phyloP scores from a whole-genome alignment of 2,888 invertebrate genomes.

The Teleiodes luculella region DNA sequence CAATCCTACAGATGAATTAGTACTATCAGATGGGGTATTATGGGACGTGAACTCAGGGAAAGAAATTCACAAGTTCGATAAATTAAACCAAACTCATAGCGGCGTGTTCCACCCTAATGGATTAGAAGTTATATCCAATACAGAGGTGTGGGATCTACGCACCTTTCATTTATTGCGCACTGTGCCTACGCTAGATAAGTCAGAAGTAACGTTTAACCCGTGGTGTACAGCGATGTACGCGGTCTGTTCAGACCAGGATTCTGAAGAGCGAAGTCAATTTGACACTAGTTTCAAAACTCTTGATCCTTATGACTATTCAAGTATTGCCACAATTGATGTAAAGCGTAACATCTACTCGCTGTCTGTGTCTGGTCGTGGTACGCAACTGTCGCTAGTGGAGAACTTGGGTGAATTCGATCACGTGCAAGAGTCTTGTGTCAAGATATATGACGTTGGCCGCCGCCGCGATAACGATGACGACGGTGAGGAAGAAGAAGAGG shows the following conservation, averaged over 20 bases:
- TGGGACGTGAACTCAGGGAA: conserved; percentile 94
- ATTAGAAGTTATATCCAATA: conserved; percentile 96
- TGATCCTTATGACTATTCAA: conserved; percentile 95
- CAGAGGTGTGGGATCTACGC: conserved; percentile 98
- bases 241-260: conserved; percentile 86
- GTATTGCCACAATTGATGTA: conserved; percentile 97
- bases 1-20: conserved; percentile 94
- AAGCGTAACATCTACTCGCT: conserved; percentile 93
- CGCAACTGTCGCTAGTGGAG: conserved; percentile 94
- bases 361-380: conserved; percentile 89
- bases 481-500: conserved; percentile 79
- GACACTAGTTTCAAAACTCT: conserved; percentile 97
- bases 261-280: conserved; percentile 85
- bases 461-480: conserved; percentile 93
- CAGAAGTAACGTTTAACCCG: conserved; percentile 90
- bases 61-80: conserved; percentile 97
- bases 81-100: conserved; percentile 95
- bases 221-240: conserved; percentile 93
- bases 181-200: conserved; percentile 95
- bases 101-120: conserved; percentile 98
- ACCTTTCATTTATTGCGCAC: conserved; percentile 96
- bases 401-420: conserved; percentile 90
- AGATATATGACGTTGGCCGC: conserved; percentile 95
- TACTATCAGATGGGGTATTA: conserved; percentile 95
- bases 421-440: conserved; percentile 92